Base-by-base conservation (phyloP, 2,888 invertebrate species). In the Drosophila anomalata region DNA sequence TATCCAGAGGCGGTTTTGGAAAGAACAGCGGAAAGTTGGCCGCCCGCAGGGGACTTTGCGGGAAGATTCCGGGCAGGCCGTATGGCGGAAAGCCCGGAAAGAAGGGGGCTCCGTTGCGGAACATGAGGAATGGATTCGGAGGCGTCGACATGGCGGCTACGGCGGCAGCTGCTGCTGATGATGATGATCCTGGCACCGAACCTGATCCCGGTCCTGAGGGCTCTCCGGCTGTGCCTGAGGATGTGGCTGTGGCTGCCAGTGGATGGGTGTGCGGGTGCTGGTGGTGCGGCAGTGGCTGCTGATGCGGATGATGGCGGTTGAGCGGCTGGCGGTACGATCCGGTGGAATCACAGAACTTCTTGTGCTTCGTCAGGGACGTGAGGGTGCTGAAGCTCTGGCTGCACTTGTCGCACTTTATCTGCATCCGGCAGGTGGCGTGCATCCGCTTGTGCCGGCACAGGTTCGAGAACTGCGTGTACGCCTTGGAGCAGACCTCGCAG, bases 391-490 rank as follows among this genome's bases (percentile, higher is more conserved):
- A 99, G 33, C 96, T 95, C 90, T 98, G 97, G 26, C 96, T 96
- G 90, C 99, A 99, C 94, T 98, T 98, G 88, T 94, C 95, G 92
- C 99, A 99, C 93, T 97, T 98, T 89, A 97, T 97, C 90, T 96
- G 96, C 92, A 96, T 96, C 87, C 98, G 96, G 92, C 99, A 99
- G 90, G 97, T 96, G 58, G 96, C 95, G 93, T 99, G 99, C 98
- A 99, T 99, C 63, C 99, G 97, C 91, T 98, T 98, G 93, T 99
- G 99, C n/a, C 99, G 96, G 91, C 99, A 99, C 89, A 99, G 94
- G 92, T 99, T 99, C 41, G 99, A 99, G 92, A 99, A 99, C 93
- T 99, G 99, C 3, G 99, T 99, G 93, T 99, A 99, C 9, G 98
- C 96, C 95, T 99, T 99, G 90, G 96, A 96, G 93, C 99, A 99